These are phyloP conservation scores for Chalcosyrphus nemorum DNA, from an alignment of 2,888 invertebrate genomes.

Conservation along the genomic window DNA sequence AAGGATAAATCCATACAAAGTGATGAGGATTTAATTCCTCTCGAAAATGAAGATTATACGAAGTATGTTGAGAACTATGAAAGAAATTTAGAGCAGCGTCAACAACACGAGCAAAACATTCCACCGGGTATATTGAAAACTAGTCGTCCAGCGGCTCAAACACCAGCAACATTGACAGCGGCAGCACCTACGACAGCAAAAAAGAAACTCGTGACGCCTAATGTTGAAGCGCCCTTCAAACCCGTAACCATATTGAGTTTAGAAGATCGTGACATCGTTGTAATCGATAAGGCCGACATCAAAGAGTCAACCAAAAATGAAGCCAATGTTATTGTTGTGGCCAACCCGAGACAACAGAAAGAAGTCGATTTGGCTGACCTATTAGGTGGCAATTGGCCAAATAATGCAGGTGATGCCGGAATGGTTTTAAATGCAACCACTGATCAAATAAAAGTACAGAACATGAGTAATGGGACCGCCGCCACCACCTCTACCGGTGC, in stretches of 20 bases:
- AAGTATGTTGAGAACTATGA: constrained; percentile 76
- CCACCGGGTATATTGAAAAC: constrained; percentile 76
- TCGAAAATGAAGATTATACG: constrained; percentile 75
- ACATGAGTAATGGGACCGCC: constrained; percentile 42
- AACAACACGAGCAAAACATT: constrained; percentile 64
- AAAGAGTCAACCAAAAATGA: constrained; percentile 78
- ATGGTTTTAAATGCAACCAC: constrained; percentile 77
- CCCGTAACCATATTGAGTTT: constrained; percentile 76
- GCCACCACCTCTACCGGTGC: constrained; percentile 8
- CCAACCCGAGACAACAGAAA: constrained; percentile 76
- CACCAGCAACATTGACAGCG: constrained; percentile 25
- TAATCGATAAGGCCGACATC: constrained; percentile 79
- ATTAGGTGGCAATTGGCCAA: constrained; percentile 80
- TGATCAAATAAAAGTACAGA: constrained; percentile 65
- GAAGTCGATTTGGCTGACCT: constrained; percentile 79
- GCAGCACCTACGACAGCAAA: constrained; percentile 24
- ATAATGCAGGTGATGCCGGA: constrained; percentile 79
- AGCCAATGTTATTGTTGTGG: constrained; percentile 77
- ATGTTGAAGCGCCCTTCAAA: constrained; percentile 67
- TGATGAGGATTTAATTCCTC: constrained; percentile 62
- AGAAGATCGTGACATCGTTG: constrained; percentile 78
- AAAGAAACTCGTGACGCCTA: constrained; percentile 32
- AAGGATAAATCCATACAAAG: constrained; percentile 65
- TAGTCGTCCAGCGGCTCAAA: constrained; percentile 48
- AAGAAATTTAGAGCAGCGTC: constrained; percentile 74